Evolutionary conservation across 2,113 vertebrate genomes (phyloP), one percentile per base, ranked within the genome.

Genomic region (Panthera uncia): DNA sequence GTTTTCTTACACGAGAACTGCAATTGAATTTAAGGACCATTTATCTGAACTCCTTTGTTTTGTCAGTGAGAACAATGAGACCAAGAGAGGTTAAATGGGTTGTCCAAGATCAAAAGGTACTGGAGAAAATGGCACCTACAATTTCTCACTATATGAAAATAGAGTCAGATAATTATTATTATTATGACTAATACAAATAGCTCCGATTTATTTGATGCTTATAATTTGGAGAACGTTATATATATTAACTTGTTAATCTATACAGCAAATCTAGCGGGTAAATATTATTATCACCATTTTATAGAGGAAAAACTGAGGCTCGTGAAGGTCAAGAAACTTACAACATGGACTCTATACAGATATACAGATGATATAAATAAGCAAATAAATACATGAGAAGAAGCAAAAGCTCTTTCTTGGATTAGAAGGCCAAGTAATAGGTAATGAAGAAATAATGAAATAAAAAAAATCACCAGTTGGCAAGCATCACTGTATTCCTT

Each of bases 21-120:
- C 63, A 97, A 87, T 87, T 97, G 69, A 95, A 96, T 95, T 96
- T 84, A 76, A 63, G 95, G 55, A 71, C 33, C 29, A 76, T 95
- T 78, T 63, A 63, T 86, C 55, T 7, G 4, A 81, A 71, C 33
- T 94, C 31, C 27, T 86, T 95, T 83, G 19, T 94, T 90, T 97
- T 87, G 92, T 50, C 87, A 74, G 80, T 74, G 25, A 95, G 65
- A 93, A 86, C 86, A 97, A 65, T 92, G 57, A 95, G 41, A 92
- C 21, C 5, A 76, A 73, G 25, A 89, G 63, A 87, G 41, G 21
- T 94, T 94, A 92, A 94, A 83, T 71, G 25, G 6, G 7, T 76
- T 92, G 41, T 80, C 11, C 25, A 95, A 94, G 27, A 63, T 66
- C 50, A 73, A 69, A 82, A 91, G 83, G 33, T 57, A 76, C 18